Evolutionary conservation across 2,797 vertebrate species (phyloP), one percentile per base, ranked within the genome.

Genomic region (Chaetodon trifasciatus): DNA sequence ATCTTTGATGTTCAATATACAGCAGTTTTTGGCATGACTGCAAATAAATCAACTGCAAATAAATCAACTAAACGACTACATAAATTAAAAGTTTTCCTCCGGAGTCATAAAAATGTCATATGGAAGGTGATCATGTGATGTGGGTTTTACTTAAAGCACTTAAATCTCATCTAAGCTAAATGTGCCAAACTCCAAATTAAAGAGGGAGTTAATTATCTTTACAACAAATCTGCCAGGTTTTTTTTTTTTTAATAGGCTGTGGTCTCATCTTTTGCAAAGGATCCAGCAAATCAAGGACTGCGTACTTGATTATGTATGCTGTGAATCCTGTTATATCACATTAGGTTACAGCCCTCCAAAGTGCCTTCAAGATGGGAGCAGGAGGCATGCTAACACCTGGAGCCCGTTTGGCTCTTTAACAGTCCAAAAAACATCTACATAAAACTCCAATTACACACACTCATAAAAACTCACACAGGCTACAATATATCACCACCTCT

Each of bases 361-460:
- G 74, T 61, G 57, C 69, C 77, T 88, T 78, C 73, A 73, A 74
- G 76, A 81, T 47, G 32, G 47, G 62, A 77, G 81, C 74, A 81
- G 64, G 84, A 82, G 76, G 68, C 77, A 70, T 7, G 23, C 73
- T 50, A 92, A 86, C 92, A 93, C 90, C 91, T 90, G 85, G 75
- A 89, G 83, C 63, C 11, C 89, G 88, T 91, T 91, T 89, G 87
- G 79, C 71, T 89, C 89, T 85, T 84, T 86, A 92, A 90, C 79
- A 69, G 76, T 82, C 76, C 70, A 76, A 86, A 81, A 47, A 90
- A 89, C 84, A 91, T 93, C 87, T 88, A 90, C 90, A 92, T 93
- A 92, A 93, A 94, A 93, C 86, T 89, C 81, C 91, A 94, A 93
- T 92, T 93, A 91, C 85, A 89, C 85, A 88, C 69, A 74, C 64